Percentiles rank a stretch among this genome's conserved stretches.
Conservation (phyloP, 2,113 vertebrate species). For the Rhagologus leucostigma region DNA sequence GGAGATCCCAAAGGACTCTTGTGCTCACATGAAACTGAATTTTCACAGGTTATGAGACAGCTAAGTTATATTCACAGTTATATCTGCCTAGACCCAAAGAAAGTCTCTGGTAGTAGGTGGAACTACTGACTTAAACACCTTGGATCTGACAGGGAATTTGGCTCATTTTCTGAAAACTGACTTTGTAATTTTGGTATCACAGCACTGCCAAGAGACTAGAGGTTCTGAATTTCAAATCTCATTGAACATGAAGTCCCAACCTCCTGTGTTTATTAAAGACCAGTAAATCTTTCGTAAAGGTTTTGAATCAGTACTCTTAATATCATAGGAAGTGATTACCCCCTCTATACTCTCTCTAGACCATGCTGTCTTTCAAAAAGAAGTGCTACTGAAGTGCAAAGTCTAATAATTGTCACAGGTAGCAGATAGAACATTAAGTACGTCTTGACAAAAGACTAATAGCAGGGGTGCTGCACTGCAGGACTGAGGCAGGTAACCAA, state of each 20-base stretch:
- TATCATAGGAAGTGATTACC: constrained; percentile 18
- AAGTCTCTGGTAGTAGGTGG: neutral
- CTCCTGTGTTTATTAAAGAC: neutral
- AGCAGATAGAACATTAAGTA: constrained; percentile 52
- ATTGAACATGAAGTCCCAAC: neutral
- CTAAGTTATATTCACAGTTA: neutral
- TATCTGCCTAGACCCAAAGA: neutral
- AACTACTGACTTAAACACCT: neutral
- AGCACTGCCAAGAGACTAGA: neutral
- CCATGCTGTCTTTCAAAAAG: constrained; percentile 8
- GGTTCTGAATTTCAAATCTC: neutral
- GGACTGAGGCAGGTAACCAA: constrained; percentile 49
- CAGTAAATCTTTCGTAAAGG: neutral
- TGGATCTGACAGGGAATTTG: neutral
- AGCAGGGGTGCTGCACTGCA: constrained; percentile 41
- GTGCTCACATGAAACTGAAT: neutral
- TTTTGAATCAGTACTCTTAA: neutral
- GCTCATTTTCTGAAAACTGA: neutral
- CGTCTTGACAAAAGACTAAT: constrained; percentile 57
- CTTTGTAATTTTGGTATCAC: neutral
- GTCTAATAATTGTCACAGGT: constrained; percentile 45
- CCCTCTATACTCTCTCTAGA: neutral
- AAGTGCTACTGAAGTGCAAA: constrained; percentile 25
- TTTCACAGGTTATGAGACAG: neutral
- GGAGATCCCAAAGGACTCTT: neutral